Base-by-base conservation (phyloP, 2,113 vertebrate genomes). In the Tauraco erythrolophus region DNA sequence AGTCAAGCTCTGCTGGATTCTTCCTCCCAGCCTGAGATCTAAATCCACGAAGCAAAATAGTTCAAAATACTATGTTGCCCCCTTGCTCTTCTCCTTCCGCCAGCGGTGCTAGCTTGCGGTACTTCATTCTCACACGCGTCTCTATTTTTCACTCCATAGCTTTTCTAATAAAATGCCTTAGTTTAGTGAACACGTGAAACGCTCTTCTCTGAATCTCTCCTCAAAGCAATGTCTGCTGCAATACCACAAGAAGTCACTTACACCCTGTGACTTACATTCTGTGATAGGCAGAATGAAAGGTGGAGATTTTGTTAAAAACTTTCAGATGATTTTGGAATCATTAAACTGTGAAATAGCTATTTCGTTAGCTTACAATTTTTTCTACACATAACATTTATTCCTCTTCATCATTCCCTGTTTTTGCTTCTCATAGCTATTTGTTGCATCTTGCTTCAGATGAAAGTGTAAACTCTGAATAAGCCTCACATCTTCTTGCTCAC, bases 311-410 rank as follows among this genome's bases (percentile, higher is more conserved):
- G 46, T 93, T 64, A 66, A 84, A 94, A 84, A 35, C 64, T 92
- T 96, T 92, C 43, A n/a, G 76, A 84, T 84, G 3, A 60, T 58
- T 95, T 91, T 78, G 71, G 83, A 94, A 48, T 83, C 54, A 43
- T 62, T 86, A 84, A 95, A 84, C 62, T 75, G 64, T 89, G 90
- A 94, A 95, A 95, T 68, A 92, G 39, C 46, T 62, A 45, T 86
- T 80, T 93, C 9, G 4, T 77, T 94, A 89, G 39, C 51, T 86
- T 95, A 48, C 37, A 6, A 0, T 22, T 82, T 88, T 86, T 94
- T 69, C 66, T 83, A 15, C 6, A n/a, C 3, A 3, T 51, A 85
- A 23, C 16, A 23, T 62, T 90, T 88, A 46, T 77, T 92, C 56
- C 19, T 88, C 57, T 87, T 84, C 39, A 14, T 82, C 35, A 19